Base-by-base conservation (phyloP, 2,797 vertebrate species). In the Chiroxiphia lanceolata region DNA sequence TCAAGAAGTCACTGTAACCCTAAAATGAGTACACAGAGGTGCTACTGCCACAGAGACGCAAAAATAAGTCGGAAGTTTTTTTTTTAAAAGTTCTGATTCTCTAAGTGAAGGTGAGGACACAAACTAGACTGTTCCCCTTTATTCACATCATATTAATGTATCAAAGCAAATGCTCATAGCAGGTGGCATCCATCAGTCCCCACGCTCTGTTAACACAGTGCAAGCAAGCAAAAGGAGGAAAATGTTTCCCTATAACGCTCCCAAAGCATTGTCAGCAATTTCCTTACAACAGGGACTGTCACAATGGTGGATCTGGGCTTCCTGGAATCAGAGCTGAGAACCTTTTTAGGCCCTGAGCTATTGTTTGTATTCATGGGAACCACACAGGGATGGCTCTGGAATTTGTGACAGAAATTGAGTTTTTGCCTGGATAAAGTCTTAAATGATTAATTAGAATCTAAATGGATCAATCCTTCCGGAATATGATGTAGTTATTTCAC, bases 311-410 rank as follows among this genome's bases (percentile, higher is more conserved):
- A 23, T 50, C 48, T 93, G 80, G 53, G 42, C 63, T 94, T 94
- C 82, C 69, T 83, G 76, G 72, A 87, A 78, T 56, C 65, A 85
- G 51, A 92, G 53, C 61, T 78, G 87, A 90, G 82, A 53, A 87
- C 83, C 56, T 60, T 69, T 95, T 89, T 79, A 91, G 64, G 19
- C 60, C 69, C 51, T 79, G 63, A 95, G 61, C 51, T 76, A 78
- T 82, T 93, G 70, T 93, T 78, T 93, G 77, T 74, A 63, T 76
- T 88, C 64, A 72, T 38, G 47, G 87, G 68, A 92, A 81, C 27
- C 7, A 7, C 47, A 33, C 0, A 93, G 34, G 44, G 16, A 93
- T 63, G 75, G 67, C 51, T 76, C 54, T 71, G 68, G 71, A 91
- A 87, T 83, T 74, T 57, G 56, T 83, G 64, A 86, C 38, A 82